phyloP scores from a whole-genome alignment of 2,113 vertebrate genomes.

The Lycaon pictus region DNA sequence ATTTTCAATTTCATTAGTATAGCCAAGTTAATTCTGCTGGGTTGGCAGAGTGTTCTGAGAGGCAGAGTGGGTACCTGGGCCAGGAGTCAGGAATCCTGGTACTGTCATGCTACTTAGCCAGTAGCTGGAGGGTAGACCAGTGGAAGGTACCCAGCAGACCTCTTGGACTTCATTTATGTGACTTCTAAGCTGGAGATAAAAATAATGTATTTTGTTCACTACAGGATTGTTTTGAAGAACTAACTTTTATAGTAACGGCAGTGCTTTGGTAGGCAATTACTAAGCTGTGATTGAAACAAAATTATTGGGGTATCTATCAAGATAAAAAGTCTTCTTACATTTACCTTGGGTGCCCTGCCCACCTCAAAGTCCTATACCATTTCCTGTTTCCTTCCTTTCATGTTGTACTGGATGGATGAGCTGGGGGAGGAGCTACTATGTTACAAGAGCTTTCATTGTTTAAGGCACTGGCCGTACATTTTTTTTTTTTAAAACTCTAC shows the following conservation, averaged over 20 bases:
- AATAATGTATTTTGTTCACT: neutral
- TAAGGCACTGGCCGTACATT: neutral
- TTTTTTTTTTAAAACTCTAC: neutral
- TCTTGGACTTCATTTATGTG: neutral
- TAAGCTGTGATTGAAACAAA: neutral
- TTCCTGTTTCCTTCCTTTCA: neutral
- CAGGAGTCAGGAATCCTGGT: neutral
- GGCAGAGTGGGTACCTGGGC: neutral
- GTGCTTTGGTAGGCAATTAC: neutral
- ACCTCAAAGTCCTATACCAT: neutral
- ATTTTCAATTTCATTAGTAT: conserved; percentile 66
- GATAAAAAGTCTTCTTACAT: neutral
- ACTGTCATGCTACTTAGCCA: neutral
- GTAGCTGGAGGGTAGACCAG: neutral
- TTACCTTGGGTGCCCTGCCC: neutral
- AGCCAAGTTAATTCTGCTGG: conserved; percentile 67
- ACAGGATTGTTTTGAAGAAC: neutral
- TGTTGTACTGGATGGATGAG: neutral
- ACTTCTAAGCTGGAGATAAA: neutral
- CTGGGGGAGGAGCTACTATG: neutral
- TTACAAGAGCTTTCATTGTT: neutral
- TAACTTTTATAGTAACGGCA: neutral
- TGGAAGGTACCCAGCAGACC: rapidly evolving
- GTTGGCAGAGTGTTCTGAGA: conserved; percentile 44
- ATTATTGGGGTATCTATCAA: neutral